Conservation (phyloP, 2,888 invertebrate species). For the Alloscopus bannaensis region DNA sequence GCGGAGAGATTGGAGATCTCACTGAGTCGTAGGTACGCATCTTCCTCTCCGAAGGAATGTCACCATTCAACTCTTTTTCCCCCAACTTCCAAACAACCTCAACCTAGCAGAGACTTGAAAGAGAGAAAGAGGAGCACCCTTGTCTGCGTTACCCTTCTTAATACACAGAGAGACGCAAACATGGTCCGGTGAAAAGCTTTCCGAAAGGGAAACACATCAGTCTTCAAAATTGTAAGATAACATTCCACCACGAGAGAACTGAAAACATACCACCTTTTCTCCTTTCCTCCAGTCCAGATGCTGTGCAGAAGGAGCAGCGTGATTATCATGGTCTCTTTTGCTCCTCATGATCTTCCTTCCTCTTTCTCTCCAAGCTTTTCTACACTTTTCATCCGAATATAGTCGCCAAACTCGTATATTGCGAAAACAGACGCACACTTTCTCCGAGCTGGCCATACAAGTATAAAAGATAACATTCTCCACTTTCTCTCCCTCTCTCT, state of each 20-base stretch:
- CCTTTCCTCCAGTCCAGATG: neutral
- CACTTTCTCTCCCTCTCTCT: constrained; percentile 17
- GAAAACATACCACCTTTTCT: neutral
- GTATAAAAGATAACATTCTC: constrained; percentile 1
- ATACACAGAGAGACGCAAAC: constrained; percentile 6
- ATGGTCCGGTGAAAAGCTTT: constrained; percentile 6
- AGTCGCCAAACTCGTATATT: too few relatives aligned
- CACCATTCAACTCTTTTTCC: constrained; percentile 31
- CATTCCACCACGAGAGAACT: too few relatives aligned
- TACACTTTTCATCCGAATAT: constrained; percentile 5
- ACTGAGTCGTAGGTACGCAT: constrained; percentile 32
- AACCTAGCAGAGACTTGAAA: neutral
- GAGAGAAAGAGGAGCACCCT: constrained; percentile 12
- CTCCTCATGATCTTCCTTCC: neutral
- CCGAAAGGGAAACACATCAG: constrained; percentile 5
- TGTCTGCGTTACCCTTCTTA: constrained; percentile 10
- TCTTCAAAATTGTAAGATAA: constrained; percentile 38
- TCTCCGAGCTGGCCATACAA: neutral
- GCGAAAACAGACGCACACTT: too few relatives aligned
- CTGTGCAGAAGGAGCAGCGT: constrained; percentile 13
- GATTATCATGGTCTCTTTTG: constrained; percentile 30
- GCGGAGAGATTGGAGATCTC: constrained; percentile 34
- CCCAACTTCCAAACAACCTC: constrained; percentile 1
- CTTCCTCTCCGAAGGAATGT: constrained; percentile 28
- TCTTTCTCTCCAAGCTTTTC: constrained; percentile 17